Base-by-base conservation (phyloP, 35 echinoderm and acorn worm species). In the Amphiura filiformis region DNA sequence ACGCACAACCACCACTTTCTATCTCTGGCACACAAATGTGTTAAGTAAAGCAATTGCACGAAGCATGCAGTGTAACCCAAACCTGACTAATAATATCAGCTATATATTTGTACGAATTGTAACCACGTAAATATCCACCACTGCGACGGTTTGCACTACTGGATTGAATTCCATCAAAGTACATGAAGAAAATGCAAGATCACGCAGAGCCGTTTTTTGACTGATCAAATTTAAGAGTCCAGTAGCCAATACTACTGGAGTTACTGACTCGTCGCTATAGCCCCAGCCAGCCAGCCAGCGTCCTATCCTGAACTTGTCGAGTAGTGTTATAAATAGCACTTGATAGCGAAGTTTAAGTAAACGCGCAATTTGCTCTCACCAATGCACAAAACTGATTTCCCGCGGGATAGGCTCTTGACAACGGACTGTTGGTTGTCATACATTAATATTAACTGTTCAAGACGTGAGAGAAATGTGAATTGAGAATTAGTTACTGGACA, bases 321-420 rank as follows among this genome's bases (percentile, higher is more conserved):
- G 61, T 70, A 70, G 61, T 70, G 61, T 70, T 70, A 70, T 70
- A 70, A 70, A 70, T 70, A 70, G 61, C 61, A 70, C 61, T 70
- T 70, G 61, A 70, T 70, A n/a, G 28, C 15, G 26, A 5, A 23
- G 61, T 7, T 13, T 70, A 70, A 70, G 61, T 70, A 70, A 70
- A 70, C 61, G 61, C 61, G 61, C 61, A 70, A 70, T 70, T 70
- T 70, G 26, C 7, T 70, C 61, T 70, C 61, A 70, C 26, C 7
- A 70, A 70, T 13, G 61, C 61, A 47, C 61, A 70, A 70, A 11
- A 70, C 15, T 26, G 61, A 70, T 70, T 70, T 70, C 61, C 61
- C 61, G 1, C 2, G 61, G 26, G 61, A 3, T 15, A 18, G 11
- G 15, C 61, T 13, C 61, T 70, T 70, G 61, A 70, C 61, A 70